Evolutionary conservation across 2,888 invertebrate genomes (phyloP).

Genomic region (Leucoma salicis): DNA sequence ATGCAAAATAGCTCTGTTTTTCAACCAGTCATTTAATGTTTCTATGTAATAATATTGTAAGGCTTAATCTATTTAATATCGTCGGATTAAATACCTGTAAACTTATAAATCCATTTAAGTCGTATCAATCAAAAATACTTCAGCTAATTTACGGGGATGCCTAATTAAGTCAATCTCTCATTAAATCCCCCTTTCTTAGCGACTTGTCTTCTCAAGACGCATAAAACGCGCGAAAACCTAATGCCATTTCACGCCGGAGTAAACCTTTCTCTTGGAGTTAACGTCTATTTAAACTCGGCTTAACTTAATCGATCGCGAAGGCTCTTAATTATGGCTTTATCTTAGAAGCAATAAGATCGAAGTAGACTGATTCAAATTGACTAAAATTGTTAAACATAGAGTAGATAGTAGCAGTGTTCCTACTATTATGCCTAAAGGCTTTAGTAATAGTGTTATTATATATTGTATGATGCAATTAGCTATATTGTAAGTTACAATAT

Average conservation of each 20-base stretch:
- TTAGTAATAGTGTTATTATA: too few relatives aligned
- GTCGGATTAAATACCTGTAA: constrained; percentile 22
- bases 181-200: constrained; percentile 79
- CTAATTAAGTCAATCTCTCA: constrained; percentile 79
- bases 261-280: constrained; percentile 81
- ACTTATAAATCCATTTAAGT: constrained; percentile 56
- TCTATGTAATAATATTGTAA: too few relatives aligned
- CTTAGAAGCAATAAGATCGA: constrained; percentile 62
- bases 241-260: constrained; percentile 82
- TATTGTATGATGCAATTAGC: too few relatives aligned
- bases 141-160: constrained; percentile 65
- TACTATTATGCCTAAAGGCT: too few relatives aligned
- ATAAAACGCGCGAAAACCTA: constrained; percentile 81
- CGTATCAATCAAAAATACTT: constrained; percentile 75
- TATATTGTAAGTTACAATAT: too few relatives aligned
- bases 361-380: constrained; percentile 59
- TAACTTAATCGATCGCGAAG: constrained; percentile 81
- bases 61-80: not conserved
- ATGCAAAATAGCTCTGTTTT: too few relatives aligned
- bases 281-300: constrained; percentile 81
- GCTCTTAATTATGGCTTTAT: constrained; percentile 81
- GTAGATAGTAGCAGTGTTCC: too few relatives aligned
- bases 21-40: too few relatives aligned
- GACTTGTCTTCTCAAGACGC: constrained; percentile 61
- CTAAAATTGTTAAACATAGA: too few relatives aligned